Evolutionary conservation across 2,888 invertebrate species (phyloP).

Genomic region (Hemithea aestivaria): DNA sequence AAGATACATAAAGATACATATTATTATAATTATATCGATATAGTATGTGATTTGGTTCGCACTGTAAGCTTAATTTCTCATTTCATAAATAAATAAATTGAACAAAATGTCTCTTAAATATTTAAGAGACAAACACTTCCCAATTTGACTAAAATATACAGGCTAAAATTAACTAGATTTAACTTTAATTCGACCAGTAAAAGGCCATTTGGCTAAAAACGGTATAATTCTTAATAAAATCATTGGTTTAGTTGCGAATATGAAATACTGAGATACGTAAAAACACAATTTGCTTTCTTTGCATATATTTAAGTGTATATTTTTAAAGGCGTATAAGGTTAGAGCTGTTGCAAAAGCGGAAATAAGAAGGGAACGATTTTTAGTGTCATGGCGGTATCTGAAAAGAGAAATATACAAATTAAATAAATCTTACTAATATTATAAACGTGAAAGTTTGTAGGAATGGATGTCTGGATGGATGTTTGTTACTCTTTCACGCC

Average conservation of each 20-base stretch:
- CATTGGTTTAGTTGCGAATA: conserved; percentile 42
- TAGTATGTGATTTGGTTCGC: too few relatives aligned
- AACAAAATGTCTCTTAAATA: too few relatives aligned
- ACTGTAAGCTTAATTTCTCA: too few relatives aligned
- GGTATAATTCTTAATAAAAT: conserved; percentile 44
- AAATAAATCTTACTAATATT: not conserved
- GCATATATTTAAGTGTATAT: conserved; percentile 38
- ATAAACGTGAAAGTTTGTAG: too few relatives aligned
- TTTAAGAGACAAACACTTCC: conserved; percentile 3
- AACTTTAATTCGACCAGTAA: conserved; percentile 13
- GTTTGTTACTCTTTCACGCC: too few relatives aligned
- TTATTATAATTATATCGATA: too few relatives aligned
- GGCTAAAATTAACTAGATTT: conserved; percentile 26
- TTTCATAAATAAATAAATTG: too few relatives aligned
- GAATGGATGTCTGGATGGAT: too few relatives aligned
- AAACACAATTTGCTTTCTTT: conserved; percentile 32
- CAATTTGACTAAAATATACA: conserved; percentile 18
- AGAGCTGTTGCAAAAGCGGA: conserved; percentile 35
- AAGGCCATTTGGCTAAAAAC: conserved; percentile 50
- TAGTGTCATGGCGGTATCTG: conserved; percentile 66
- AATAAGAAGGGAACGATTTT: conserved; percentile 48
- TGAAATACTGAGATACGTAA: conserved; percentile 37
- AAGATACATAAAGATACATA: too few relatives aligned
- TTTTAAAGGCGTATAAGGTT: conserved; percentile 27
- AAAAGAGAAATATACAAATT: conserved; percentile 25